Base-by-base conservation (phyloP, 2,113 vertebrate genomes). In the Lagopus leucura region DNA sequence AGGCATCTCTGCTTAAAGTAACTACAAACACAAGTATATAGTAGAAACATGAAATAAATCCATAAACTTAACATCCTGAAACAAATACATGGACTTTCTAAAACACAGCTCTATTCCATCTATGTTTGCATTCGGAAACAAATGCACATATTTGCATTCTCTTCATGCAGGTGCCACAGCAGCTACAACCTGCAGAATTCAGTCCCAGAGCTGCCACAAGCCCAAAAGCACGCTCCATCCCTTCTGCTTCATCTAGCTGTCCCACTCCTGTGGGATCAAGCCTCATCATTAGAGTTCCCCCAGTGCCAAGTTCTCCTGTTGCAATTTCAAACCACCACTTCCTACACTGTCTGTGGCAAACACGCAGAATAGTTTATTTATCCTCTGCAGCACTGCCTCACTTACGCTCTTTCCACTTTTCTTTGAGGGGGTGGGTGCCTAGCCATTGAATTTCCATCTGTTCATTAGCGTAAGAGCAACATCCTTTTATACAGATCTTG, bases 181-280 rank as follows among this genome's bases (percentile, higher is more conserved):
- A 40, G 21, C 28, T 63, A 20, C 16, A 78, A 7, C 8, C 28
- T 30, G 18, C 69, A 32, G n/a, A 16, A 9, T 43, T 77, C 54
- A 57, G 32, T 22, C 28, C 17, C 65, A 77, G 16, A 65, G 60
- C 1, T 61, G 34, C 21, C 34, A 32, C 34, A 65, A 30, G 27
- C 20, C 40, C 57, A 67, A 28, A 79, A 19, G 10, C 0, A 0
- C 3, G 36, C 22, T 67, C 13, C 36, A 43, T 28, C 45, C 28
- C 21, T 47, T 21, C 47, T 50, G 15, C 13, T 40, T n/a, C 12
- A 36, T 22, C 55, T 30, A 28, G 1, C 25, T 40, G 47, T n/a
- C 45, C 30, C 20, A 12, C 36, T 38, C 45, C 55, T 47, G 32
- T 0, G 0, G 14, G 8, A 42, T 55, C 47, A 40, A 21, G 52